Base-by-base conservation (phyloP, 2,113 vertebrate genomes). In the Anhinga anhinga region DNA sequence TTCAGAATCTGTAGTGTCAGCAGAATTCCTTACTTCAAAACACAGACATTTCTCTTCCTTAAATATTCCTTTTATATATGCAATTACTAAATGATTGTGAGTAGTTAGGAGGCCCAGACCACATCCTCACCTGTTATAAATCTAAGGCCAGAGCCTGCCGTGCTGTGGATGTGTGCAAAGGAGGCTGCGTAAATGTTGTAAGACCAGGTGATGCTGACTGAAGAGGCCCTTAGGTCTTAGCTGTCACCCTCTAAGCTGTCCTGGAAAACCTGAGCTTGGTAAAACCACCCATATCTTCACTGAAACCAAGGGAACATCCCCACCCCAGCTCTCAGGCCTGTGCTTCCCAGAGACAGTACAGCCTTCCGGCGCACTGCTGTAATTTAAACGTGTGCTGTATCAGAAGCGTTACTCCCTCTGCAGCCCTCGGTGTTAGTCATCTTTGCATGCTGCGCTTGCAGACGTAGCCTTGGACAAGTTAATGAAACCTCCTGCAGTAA, bases 1-100 rank as follows among this genome's bases (percentile, higher is more conserved):
- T 93, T 82, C 72, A 82, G 95, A 96, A 94, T 87, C 69, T 67
- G 73, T 78, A 66, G 72, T 12, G 34, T 98, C 97, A 98, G 97
- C 97, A 89, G 86, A 97, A 96, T 76, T 92, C 52, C 78, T 93
- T 63, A 91, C 55, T 89, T 96, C 76, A 92, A 94, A 93, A 82
- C 53, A 72, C 66, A 86, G 82, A 71, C 63, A 83, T 91, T 95
- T 91, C 86, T 92, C 71, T 91, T 84, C 72, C 76, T 79, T 85
- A 79, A 59, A 34, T 76, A 76, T 85, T 80, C 40, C 36, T 86
- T 86, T 90, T 67, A 82, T 71, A 84, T 42, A 38, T 65, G n/a
- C 63, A 87, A 93, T 86, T 91, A 86, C 56, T 50, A 93, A 95
- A 76, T 11, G 32, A 67, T 52, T 67, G 44, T 50, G 18, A 69